These are phyloP conservation scores for Rhea americana DNA, from an alignment of 2,113 vertebrate genomes.

Conservation along the genomic window DNA sequence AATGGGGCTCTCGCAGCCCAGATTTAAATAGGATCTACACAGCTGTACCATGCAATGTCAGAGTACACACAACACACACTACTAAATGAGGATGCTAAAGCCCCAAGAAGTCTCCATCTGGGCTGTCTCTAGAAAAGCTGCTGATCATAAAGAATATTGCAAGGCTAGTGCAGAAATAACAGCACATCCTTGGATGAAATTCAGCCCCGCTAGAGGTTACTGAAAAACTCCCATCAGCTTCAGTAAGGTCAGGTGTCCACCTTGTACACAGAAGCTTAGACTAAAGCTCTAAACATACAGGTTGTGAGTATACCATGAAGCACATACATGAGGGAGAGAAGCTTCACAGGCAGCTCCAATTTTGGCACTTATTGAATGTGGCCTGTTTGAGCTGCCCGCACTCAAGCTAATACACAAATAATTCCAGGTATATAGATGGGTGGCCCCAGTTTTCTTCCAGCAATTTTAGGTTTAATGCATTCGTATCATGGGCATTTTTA, in stretches of 20 bases:
- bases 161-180: background rate
- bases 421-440: background rate
- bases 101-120: background rate
- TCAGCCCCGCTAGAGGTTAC: background rate
- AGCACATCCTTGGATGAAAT: background rate
- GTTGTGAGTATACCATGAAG: fast-evolving
- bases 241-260: background rate
- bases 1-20: background rate
- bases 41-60: background rate
- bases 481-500: background rate
- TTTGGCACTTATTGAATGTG: background rate
- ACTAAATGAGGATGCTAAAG: background rate
- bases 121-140: background rate
- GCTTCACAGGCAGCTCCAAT: background rate
- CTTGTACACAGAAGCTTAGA: background rate
- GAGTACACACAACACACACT: background rate
- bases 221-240: background rate
- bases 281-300: background rate
- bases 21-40: background rate
- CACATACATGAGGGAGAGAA: background rate
- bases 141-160: background rate
- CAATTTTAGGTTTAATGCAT: background rate
- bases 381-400: background rate
- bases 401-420: fast-evolving
- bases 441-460: background rate